phyloP scores from a whole-genome alignment of 2,888 invertebrate genomes.

The Hydroisotoma schaefferi region DNA sequence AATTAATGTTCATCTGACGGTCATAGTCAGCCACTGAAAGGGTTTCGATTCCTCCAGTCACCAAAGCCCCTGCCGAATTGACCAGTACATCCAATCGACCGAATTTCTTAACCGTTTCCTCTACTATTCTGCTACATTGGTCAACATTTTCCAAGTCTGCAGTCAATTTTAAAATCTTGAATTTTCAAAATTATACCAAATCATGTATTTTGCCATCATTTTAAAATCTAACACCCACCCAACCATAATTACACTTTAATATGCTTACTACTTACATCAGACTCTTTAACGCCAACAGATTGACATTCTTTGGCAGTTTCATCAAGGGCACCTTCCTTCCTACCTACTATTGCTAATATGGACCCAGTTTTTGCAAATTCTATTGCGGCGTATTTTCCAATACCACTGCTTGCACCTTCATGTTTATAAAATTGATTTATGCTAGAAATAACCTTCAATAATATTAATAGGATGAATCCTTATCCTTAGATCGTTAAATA shows the following conservation, averaged over 20 bases:
- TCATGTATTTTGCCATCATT: too few species aligned
- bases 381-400: constrained; percentile 76
- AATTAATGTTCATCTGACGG: constrained; percentile 81
- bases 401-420: constrained; percentile 82
- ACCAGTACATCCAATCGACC: constrained; percentile 43
- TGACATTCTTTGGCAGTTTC: constrained; percentile 49
- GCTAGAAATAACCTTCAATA: background rate
- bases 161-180: constrained; percentile 1
- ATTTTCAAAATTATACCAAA: background rate
- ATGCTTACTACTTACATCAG: constrained; percentile 3
- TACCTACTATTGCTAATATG: constrained; percentile 65
- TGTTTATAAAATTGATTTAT: constrained; percentile 18
- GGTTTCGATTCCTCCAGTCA: constrained; percentile 77
- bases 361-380: constrained; percentile 73
- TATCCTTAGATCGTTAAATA: background rate
- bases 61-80: constrained; percentile 82
- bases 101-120: constrained; percentile 35
- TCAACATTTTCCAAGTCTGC: constrained; percentile 37
- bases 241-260: background rate
- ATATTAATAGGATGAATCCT: background rate
- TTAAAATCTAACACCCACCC: too few species aligned
- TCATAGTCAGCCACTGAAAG: constrained; percentile 84
- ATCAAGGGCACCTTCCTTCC: constrained; percentile 59
- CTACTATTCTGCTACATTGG: constrained; percentile 37
- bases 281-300: background rate